A percentile compares a stretch with the other conserved stretches of the same genome.
phyloP scores from a whole-genome alignment of 2,113 vertebrate species.

The Miniopterus natalensis region DNA sequence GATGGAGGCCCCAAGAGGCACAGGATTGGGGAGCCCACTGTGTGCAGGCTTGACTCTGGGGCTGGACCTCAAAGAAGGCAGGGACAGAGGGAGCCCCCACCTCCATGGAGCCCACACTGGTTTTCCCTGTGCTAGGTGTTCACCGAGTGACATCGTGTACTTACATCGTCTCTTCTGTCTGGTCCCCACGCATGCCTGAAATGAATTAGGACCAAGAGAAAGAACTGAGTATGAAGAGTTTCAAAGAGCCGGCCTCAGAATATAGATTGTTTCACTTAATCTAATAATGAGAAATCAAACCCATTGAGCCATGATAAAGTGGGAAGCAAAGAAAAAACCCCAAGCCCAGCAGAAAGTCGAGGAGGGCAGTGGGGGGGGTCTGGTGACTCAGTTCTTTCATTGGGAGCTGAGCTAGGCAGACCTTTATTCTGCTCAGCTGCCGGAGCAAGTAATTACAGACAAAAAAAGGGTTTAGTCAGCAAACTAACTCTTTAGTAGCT shows the following conservation, averaged over 20 bases:
- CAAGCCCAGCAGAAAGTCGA: background rate
- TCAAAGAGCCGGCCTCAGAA: background rate
- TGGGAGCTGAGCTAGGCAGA: slow-evolving; percentile 26
- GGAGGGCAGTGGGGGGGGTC: background rate
- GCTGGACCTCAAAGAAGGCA: background rate
- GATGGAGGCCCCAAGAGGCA: background rate
- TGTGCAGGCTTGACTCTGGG: background rate
- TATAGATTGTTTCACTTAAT: background rate
- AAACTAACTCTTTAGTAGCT: slow-evolving; percentile 56
- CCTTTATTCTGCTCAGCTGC: background rate
- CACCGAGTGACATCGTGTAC: slow-evolving; percentile 61
- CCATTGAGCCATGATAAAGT: background rate
- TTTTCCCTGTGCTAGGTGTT: background rate
- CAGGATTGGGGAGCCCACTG: background rate
- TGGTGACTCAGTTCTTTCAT: background rate
- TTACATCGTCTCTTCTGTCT: slow-evolving; percentile 87
- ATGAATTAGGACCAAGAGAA: slow-evolving; percentile 67
- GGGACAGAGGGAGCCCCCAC: fast-evolving
- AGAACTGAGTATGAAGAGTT: slow-evolving; percentile 34
- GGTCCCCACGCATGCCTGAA: slow-evolving; percentile 85
- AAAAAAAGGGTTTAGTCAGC: slow-evolving; percentile 55
- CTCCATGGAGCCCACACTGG: background rate
- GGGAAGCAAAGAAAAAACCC: background rate
- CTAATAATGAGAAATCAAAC: slow-evolving; percentile 33
- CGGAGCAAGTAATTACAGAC: background rate